Conservation (phyloP, 2,888 invertebrate species). For the Ecliptopera silaceata region DNA sequence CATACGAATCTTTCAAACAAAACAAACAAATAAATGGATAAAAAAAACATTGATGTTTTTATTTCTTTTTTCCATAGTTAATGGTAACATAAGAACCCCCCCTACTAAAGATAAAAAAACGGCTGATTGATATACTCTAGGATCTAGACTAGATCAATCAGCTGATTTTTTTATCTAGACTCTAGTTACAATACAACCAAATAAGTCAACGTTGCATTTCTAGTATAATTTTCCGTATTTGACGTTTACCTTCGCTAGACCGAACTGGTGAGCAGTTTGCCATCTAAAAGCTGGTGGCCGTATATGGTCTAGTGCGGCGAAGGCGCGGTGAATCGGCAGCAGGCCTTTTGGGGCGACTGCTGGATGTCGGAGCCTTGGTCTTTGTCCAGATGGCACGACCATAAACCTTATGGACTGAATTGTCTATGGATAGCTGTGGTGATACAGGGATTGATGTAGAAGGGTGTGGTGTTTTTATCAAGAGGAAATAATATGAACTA, state of each 20-base stretch:
- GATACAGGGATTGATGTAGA: neutral
- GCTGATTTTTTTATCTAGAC: too few relatives aligned
- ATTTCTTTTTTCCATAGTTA: too few relatives aligned
- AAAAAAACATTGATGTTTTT: too few relatives aligned
- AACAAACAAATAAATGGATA: too few relatives aligned
- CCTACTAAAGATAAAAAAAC: too few relatives aligned
- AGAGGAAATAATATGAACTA: too few relatives aligned
- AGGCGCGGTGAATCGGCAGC: conserved; percentile 53
- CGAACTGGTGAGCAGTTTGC: conserved; percentile 48
- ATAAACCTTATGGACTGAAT: conserved; percentile 25
- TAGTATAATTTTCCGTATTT: conserved; percentile 45
- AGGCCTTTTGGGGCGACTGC: conserved; percentile 68
- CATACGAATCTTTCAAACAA: too few relatives aligned
- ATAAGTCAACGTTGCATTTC: conserved; percentile 24
- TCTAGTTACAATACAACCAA: conserved; percentile 12
- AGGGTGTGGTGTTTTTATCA: neutral
- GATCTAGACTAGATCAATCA: too few relatives aligned
- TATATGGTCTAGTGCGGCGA: conserved; percentile 69
- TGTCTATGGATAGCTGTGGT: conserved; percentile 8
- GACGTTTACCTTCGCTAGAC: conserved; percentile 50
- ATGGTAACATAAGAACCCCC: too few relatives aligned
- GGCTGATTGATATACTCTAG: too few relatives aligned
- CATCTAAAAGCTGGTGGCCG: conserved; percentile 67
- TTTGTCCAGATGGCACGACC: conserved; percentile 44
- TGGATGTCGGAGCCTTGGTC: conserved; percentile 34